Conservation (phyloP, 1,140 invertebrate species). For the Temnothorax curvispinosus region DNA sequence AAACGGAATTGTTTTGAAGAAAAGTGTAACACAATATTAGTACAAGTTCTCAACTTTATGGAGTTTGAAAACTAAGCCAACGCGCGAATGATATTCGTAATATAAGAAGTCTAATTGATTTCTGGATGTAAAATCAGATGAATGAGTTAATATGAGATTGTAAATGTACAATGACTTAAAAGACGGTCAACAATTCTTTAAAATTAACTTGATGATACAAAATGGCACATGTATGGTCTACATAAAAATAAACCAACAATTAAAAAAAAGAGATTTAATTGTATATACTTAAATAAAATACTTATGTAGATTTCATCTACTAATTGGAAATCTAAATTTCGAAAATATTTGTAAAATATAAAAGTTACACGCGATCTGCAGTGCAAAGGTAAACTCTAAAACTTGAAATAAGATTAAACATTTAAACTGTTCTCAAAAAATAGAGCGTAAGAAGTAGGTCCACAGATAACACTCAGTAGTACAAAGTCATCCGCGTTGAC, state of each 20-base stretch:
- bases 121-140: background rate
- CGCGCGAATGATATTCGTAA: background rate
- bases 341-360: background rate
- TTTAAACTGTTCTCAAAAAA: slow-evolving; percentile 13
- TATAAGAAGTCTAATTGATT: background rate
- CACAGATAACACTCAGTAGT: slow-evolving; percentile 24
- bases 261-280: background rate
- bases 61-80: background rate
- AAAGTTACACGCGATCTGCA: background rate
- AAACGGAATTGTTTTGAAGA: background rate
- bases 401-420: background rate
- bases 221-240: background rate
- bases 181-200: background rate
- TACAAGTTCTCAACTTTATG: background rate
- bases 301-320: background rate
- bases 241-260: background rate
- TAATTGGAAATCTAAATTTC: background rate
- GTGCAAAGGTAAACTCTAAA: background rate
- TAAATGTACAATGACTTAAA: background rate
- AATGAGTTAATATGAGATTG: background rate
- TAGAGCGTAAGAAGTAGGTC: slow-evolving; percentile 1
- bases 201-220: background rate
- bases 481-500: slow-evolving; percentile 31
- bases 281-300: background rate
- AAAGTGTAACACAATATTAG: background rate